These are phyloP conservation scores for Cataglyphis altisquamis DNA, from an alignment of 2,888 invertebrate genomes.

Conservation along the genomic window DNA sequence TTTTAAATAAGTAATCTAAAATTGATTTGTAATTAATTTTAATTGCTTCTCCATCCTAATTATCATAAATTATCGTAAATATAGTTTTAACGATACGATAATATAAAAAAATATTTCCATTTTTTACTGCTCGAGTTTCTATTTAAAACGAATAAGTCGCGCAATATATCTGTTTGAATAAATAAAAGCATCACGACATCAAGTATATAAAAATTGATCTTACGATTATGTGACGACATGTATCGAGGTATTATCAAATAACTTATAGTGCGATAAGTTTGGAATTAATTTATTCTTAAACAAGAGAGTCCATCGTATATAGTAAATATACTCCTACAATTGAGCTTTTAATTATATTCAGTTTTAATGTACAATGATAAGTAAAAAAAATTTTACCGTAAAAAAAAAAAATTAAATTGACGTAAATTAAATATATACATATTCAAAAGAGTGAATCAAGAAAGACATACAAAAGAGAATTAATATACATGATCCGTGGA, in stretches of 20 bases:
- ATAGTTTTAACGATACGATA: neutral
- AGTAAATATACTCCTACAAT: neutral
- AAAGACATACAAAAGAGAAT: neutral
- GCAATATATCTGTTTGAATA: neutral
- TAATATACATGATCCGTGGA: neutral
- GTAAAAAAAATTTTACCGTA: neutral
- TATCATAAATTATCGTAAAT: neutral
- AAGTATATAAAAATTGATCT: neutral
- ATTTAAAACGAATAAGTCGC: neutral
- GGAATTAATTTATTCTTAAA: neutral
- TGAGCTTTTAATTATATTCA: constrained; percentile 16
- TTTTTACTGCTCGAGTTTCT: neutral
- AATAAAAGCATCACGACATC: neutral
- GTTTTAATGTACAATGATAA: neutral
- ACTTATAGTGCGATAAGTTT: neutral
- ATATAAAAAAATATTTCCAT: neutral
- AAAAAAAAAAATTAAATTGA: neutral
- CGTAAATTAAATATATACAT: neutral
- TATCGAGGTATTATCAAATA: neutral
- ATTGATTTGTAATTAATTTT: too few species aligned
- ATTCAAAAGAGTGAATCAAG: neutral
- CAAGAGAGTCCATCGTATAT: neutral
- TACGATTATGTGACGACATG: neutral
- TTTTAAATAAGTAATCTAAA: neutral
- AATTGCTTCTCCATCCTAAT: too few species aligned